Percentiles rank a stretch among this genome's conserved stretches.
Evolutionary conservation across 2,888 invertebrate genomes (phyloP).

Genomic region (Drosophila yooni): DNA sequence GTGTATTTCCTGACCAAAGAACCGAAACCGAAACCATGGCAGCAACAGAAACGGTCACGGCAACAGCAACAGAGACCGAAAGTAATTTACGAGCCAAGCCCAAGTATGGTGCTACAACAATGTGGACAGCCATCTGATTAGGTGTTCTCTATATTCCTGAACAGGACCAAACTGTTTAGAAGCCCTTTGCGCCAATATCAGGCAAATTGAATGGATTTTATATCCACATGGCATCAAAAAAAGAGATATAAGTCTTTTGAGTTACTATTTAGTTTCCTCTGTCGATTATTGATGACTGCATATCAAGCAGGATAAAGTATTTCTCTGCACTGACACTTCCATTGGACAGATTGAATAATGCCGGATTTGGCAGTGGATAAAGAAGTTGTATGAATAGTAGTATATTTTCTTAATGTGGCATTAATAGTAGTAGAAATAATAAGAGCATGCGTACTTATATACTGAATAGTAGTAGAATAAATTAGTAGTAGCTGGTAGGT

Average conservation of each 20-base stretch:
- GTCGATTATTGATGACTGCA: constrained; percentile 17
- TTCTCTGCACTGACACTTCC: constrained; percentile 4
- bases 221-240: constrained; percentile 14
- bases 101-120: constrained; percentile 16
- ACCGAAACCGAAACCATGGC: constrained; percentile 6
- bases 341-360: constrained; percentile 18
- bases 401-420: not conserved
- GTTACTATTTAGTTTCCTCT: constrained; percentile 1
- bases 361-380: not conserved
- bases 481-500: too few species aligned
- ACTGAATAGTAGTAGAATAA: not conserved
- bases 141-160: constrained; percentile 2
- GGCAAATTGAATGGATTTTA: constrained; percentile 20
- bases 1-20: constrained; percentile 50
- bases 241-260: constrained; percentile 15
- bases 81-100: constrained; percentile 45
- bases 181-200: not conserved
- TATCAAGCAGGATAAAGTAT: not conserved
- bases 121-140: constrained; percentile 27
- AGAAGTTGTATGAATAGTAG: not conserved
- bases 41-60: constrained; percentile 17
- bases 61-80: constrained; percentile 25
- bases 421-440: not conserved
- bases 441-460: not conserved
- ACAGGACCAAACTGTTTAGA: constrained; percentile 16